Conservation (phyloP, 2,888 invertebrate genomes). For the Lymantria monacha region DNA sequence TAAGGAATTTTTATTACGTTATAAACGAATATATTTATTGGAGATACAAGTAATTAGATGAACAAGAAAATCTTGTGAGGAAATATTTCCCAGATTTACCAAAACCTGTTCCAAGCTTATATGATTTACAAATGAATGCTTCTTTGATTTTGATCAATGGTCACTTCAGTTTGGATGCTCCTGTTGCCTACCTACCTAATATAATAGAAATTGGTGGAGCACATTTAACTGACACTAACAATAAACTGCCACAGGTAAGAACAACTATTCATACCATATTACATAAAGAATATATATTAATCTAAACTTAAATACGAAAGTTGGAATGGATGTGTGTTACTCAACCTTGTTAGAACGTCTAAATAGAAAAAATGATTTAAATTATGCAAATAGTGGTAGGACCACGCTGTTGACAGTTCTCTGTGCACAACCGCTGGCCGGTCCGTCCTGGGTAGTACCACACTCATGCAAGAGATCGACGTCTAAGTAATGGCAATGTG, state of each 20-base stretch:
- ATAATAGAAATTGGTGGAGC: conserved; percentile 82
- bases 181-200: conserved; percentile 77
- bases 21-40: conserved; percentile 66
- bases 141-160: conserved; percentile 72
- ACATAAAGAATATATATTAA: too few relatives aligned
- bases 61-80: conserved; percentile 58
- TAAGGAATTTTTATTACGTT: conserved; percentile 72
- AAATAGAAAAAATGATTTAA: too few relatives aligned
- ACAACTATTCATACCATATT: neutral
- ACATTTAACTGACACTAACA: conserved; percentile 64
- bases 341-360: too few relatives aligned
- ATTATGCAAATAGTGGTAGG: too few relatives aligned
- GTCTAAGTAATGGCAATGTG: too few relatives aligned
- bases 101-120: conserved; percentile 61
- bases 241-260: conserved; percentile 55
- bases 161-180: conserved; percentile 73
- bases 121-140: conserved; percentile 61
- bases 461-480: too few relatives aligned
- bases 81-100: conserved; percentile 60
- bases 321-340: too few relatives aligned
- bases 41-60: conserved; percentile 59
- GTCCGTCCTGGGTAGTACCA: too few relatives aligned
- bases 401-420: too few relatives aligned
- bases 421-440: too few relatives aligned
- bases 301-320: too few relatives aligned